Percentiles rank a stretch among this genome's conserved stretches.
Conservation (phyloP, 2,888 invertebrate species). For the Eurois occulta region DNA sequence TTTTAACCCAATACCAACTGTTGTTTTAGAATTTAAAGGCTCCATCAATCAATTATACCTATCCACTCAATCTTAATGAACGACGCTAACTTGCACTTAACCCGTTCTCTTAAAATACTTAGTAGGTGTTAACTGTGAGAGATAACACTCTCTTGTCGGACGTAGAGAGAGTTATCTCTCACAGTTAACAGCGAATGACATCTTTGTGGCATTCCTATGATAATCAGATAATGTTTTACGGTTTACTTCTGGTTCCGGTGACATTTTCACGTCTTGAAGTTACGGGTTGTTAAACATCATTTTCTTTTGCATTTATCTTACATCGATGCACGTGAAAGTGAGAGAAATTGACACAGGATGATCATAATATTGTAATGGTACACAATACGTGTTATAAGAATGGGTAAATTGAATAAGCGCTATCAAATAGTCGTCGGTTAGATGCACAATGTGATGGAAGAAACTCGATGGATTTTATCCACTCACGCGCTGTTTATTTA, state of each 20-base stretch:
- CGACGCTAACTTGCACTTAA: constrained; percentile 23
- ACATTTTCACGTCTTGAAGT: constrained; percentile 31
- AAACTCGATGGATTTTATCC: constrained; percentile 32
- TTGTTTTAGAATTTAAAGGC: not conserved
- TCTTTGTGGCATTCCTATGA: constrained; percentile 65
- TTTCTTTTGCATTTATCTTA: constrained; percentile 28
- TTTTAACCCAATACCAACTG: not conserved
- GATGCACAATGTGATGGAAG: constrained; percentile 46
- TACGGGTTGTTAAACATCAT: constrained; percentile 7
- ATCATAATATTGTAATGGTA: constrained; percentile 45
- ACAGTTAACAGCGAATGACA: constrained; percentile 32
- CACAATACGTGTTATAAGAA: constrained; percentile 57
- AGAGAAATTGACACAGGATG: constrained; percentile 54
- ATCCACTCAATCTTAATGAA: not conserved
- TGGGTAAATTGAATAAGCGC: constrained; percentile 59
- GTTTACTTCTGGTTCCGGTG: constrained; percentile 46
- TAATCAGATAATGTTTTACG: constrained; percentile 61
- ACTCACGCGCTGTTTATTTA: constrained; percentile 28
- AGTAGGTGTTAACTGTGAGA: constrained; percentile 24
- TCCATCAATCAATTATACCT: constrained; percentile 11
- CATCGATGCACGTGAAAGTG: constrained; percentile 49
- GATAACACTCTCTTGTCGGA: constrained; percentile 56
- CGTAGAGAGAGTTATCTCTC: constrained; percentile 28
- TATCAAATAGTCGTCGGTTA: constrained; percentile 39
- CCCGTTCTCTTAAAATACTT: constrained; percentile 30